Conservation (phyloP, 2,797 vertebrate genomes). For the Coluber constrictor region DNA sequence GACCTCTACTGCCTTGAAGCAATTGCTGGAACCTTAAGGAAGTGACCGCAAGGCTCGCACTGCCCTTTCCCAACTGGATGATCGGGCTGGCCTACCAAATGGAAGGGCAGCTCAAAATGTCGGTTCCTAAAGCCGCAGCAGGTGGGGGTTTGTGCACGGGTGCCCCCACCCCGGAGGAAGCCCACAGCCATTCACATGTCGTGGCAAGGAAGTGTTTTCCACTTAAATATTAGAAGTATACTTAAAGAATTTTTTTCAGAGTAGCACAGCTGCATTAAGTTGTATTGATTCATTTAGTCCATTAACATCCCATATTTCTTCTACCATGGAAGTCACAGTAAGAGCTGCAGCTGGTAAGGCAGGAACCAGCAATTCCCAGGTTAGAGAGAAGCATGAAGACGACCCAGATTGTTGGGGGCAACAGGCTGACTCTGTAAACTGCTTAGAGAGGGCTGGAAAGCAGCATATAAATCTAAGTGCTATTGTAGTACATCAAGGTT, state of each 20-base stretch:
- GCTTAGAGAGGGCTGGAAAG: no score
- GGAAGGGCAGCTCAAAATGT: not conserved
- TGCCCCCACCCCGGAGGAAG: not conserved
- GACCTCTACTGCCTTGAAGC: not conserved
- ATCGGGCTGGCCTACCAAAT: not conserved
- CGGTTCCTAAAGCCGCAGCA: not conserved
- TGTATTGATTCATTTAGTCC: not conserved
- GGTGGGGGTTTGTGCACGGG: not conserved
- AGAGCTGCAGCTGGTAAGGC: not conserved
- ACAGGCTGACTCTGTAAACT: no score
- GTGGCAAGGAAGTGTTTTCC: not conserved
- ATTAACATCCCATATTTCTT: not conserved
- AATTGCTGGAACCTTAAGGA: not conserved
- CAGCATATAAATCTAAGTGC: no score
- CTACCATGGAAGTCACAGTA: not conserved
- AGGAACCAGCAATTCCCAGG: not conserved
- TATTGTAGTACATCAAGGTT: no score
- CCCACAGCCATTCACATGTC: not conserved
- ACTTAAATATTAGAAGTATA: not conserved
- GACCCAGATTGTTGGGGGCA: no score
- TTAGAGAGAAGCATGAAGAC: not conserved
- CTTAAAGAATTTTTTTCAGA: not conserved
- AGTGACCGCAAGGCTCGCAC: not conserved
- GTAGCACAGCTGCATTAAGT: not conserved
- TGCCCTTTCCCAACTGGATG: not conserved